Evolutionary conservation across 2,888 invertebrate species (phyloP).

Genomic region (Leucozona laternaria): DNA sequence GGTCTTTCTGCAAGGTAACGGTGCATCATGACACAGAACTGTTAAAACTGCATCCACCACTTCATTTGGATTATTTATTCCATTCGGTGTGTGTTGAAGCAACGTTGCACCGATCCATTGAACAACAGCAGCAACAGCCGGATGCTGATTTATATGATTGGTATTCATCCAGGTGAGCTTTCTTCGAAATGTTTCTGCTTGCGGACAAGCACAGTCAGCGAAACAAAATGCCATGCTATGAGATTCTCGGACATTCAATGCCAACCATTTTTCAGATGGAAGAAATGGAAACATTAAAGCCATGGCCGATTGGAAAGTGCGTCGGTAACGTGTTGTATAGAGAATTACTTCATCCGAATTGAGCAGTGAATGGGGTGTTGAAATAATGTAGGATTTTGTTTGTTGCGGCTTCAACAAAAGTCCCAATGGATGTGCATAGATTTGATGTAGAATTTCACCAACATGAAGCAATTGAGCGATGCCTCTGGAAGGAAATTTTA

Average conservation of each 20-base stretch:
- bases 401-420: constrained; percentile 79
- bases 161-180: constrained; percentile 85
- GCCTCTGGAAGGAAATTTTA: constrained; percentile 84
- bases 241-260: constrained; percentile 89
- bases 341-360: constrained; percentile 87
- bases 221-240: constrained; percentile 94
- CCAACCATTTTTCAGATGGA: constrained; percentile 87
- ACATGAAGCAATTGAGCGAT: constrained; percentile 92
- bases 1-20: constrained; percentile 88
- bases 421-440: constrained; percentile 84
- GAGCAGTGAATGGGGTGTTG: constrained; percentile 81
- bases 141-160: constrained; percentile 88
- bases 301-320: constrained; percentile 96
- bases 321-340: constrained; percentile 92
- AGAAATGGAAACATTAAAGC: constrained; percentile 91
- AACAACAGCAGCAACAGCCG: constrained; percentile 89
- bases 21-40: constrained; percentile 91
- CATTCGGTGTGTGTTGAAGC: constrained; percentile 87
- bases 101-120: constrained; percentile 87
- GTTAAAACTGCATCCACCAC: constrained; percentile 91
- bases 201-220: constrained; percentile 91
- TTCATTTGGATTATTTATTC: constrained; percentile 86
- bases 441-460: constrained; percentile 88
- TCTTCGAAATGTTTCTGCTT: constrained; percentile 85
- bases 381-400: constrained; percentile 77